Evolutionary conservation across 2,888 invertebrate genomes (phyloP), one percentile per base, ranked within the genome.

Genomic region (Trichogramma evanescens): DNA sequence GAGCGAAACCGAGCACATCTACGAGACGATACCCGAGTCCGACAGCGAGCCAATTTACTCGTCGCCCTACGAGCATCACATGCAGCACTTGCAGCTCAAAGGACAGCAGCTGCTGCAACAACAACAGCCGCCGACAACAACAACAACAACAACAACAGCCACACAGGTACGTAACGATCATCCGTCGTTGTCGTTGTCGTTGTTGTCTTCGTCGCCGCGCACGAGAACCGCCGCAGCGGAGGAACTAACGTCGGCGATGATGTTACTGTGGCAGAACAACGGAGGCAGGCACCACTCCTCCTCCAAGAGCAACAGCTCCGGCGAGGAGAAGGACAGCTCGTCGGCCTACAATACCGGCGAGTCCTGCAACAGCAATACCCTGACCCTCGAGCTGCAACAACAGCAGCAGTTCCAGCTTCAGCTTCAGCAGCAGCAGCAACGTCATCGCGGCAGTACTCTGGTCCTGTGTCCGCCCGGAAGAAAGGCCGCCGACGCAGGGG

Each of bases 341-440:
- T 86, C 86, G 75, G 88, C 89, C 54, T 89, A 88, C 73, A 89
- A 89, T 71, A 88, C 88, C 2, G 87, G 88, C 2, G 89, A 88
- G 58, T 88, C 88, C n/a, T 87, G 87, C 69, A 84, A 88, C 67
- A 87, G 87, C 69, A 84, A 82, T 71, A 84, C 83, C 6, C 72
- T 84, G 9, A 82, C 82, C 4, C 73, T 83, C 63, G 82, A 83
- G 66, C 74, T 84, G 26, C 79, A 80, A 46, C 78, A 77, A 39
- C 74, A 78, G 50, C 77, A 77, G 62, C 74, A 79, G 50, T 26
- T 26, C 26, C 26, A 26, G 26, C 26, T 26, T 26, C 26, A 26
- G 26, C 26, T 26, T 26, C 74, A 84, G 26, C 79, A 80, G 46
- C 78, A 77, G 39, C 74, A 78, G 50, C 77, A 77, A 61, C 74